Base-by-base conservation (phyloP, 2,797 vertebrate genomes). In the Microhierax caerulescens region DNA sequence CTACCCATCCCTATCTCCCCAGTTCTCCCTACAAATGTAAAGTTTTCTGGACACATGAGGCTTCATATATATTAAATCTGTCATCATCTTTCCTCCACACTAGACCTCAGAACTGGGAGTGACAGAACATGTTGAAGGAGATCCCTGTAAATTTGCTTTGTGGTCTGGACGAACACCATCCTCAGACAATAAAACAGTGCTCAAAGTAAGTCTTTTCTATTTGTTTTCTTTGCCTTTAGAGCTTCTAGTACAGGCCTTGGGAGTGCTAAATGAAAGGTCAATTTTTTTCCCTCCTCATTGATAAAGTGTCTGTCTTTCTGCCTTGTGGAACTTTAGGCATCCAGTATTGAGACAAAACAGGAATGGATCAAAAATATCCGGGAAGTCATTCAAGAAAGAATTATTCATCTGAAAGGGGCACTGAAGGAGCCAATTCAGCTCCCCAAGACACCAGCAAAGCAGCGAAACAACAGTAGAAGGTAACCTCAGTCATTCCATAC, bases 281-380 rank as follows among this genome's bases (percentile, higher is more conserved):
- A 32, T 82, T 87, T 74, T 74, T 32, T 94, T 68, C 25, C 10
- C 5, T 39, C 11, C 23, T 76, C 2, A 1, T 47, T 41, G 54
- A 53, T 70, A 75, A 93, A 76, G 9, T 47, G 45, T 90, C 45
- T 91, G 11, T 87, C 68, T 70, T 93, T 96, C 91, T 96, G 61
- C 74, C 68, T 91, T 72, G 63, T 94, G 89, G 73, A 95, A 87
- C 73, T 90, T 16, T 91, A 99, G 99, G 99, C 99, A 5, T 99
- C 99, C 93, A 99, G 97, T 85, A 98, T 99, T 92, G 99, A 99
- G 96, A 99, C 98, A 41, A 99, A 99, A 97, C 99, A 99, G 97
- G 99, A 99, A 90, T 99, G 99, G 99, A 99, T 99, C 94, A 99
- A 99, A 98, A 99, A 99, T 96, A 99, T 99, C 95, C 98, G 99